Conservation (phyloP, 2,797 vertebrate genomes). For the Denticeps clupeoides region DNA sequence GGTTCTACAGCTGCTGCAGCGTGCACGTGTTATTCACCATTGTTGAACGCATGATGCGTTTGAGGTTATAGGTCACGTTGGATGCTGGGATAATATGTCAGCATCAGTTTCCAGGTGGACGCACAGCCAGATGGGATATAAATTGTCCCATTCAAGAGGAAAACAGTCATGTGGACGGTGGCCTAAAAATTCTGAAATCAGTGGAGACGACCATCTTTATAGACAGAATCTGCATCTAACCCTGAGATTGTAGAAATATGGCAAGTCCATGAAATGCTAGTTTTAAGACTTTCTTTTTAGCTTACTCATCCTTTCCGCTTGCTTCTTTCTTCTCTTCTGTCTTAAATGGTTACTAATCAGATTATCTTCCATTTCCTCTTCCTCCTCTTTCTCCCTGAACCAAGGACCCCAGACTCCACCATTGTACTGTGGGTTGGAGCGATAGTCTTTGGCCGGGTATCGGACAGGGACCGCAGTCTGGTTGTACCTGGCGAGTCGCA, state of each 20-base stretch:
- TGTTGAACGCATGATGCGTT: no score
- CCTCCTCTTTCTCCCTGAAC: constrained; percentile 73
- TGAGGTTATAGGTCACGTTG: no score
- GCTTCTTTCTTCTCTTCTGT: constrained; percentile 52
- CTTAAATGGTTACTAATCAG: constrained; percentile 53
- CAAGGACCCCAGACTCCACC: constrained; percentile 95
- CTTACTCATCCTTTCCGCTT: constrained; percentile 45
- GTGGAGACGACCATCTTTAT: constrained; percentile 28
- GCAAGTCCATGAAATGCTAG: constrained; percentile 31
- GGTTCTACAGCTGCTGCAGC: no score
- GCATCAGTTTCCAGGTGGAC: no score
- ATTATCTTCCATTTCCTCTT: constrained; percentile 48
- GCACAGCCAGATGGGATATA: no score
- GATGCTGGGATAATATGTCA: no score
- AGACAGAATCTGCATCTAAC: constrained; percentile 35
- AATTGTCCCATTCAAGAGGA: no score
- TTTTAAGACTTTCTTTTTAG: constrained; percentile 40
- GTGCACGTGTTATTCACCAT: no score
- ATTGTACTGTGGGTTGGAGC: constrained; percentile 87
- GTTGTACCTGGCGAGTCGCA: constrained; percentile 77
- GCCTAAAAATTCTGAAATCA: no score
- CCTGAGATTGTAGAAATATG: constrained; percentile 47
- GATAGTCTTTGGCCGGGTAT: constrained; percentile 84
- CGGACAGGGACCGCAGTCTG: constrained; percentile 83
- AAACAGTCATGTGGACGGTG: no score